These are phyloP conservation scores for Coregonus sp. DNA, from an alignment of 2,797 vertebrate genomes.

Conservation along the genomic window DNA sequence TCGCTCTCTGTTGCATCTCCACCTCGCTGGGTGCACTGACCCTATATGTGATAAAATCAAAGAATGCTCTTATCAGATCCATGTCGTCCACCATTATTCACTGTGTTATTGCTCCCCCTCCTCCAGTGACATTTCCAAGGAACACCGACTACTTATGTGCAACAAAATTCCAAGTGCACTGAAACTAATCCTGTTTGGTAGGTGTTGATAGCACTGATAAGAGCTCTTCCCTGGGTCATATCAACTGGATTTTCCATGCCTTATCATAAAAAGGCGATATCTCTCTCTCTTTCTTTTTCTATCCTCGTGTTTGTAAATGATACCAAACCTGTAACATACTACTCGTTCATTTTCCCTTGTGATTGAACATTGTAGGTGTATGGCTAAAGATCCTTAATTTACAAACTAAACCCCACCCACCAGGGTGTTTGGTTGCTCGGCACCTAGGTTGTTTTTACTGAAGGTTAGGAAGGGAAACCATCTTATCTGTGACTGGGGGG, in stretches of 20 bases:
- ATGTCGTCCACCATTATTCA: slow-evolving; percentile 50
- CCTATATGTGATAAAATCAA: slow-evolving; percentile 61
- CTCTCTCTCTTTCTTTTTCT: slow-evolving; percentile 14
- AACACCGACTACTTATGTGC: slow-evolving; percentile 43
- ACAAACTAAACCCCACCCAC: slow-evolving; percentile 57
- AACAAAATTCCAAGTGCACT: slow-evolving; percentile 41
- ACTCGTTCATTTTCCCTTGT: slow-evolving; percentile 42
- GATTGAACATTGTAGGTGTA: slow-evolving; percentile 55
- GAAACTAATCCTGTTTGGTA: slow-evolving; percentile 59
- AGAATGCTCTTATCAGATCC: slow-evolving; percentile 62
- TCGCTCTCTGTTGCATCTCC: too few species aligned
- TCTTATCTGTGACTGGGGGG: slow-evolving; percentile 84
- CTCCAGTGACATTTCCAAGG: slow-evolving; percentile 58
- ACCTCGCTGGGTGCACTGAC: slow-evolving; percentile 40
- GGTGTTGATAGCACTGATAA: slow-evolving; percentile 62
- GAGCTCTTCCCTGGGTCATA: slow-evolving; percentile 44
- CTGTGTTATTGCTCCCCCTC: slow-evolving; percentile 17
- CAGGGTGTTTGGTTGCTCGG: slow-evolving; percentile 66
- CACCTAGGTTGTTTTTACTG: slow-evolving; percentile 61
- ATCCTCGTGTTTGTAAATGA: background rate
- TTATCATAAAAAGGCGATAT: slow-evolving; percentile 53
- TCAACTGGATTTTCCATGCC: slow-evolving; percentile 56
- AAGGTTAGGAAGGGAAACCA: slow-evolving; percentile 74
- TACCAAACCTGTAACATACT: slow-evolving; percentile 32
- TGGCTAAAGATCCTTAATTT: slow-evolving; percentile 55